Evolutionary conservation across 1,140 invertebrate species (phyloP).

Genomic region (Pseudomyrmex pallidus): DNA sequence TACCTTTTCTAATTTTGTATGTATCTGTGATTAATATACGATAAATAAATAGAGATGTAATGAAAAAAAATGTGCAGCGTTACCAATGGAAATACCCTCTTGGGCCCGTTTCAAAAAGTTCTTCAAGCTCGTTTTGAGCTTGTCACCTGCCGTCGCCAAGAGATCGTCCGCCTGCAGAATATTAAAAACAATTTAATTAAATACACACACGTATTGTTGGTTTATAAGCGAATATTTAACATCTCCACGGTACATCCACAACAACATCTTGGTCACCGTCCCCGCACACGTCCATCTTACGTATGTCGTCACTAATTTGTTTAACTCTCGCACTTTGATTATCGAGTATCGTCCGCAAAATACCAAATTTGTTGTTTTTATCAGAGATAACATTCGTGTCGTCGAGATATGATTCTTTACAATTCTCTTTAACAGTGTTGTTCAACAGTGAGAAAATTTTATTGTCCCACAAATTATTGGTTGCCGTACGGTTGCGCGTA

Average conservation of each 20-base stretch:
- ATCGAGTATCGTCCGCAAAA: constrained; percentile 8
- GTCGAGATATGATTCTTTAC: constrained; percentile 13
- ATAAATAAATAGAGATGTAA: constrained; percentile 20
- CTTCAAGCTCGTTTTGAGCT: constrained; percentile 71
- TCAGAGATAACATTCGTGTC: neutral
- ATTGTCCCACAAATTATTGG: constrained; percentile 1
- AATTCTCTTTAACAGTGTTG: neutral
- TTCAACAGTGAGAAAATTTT: constrained; percentile 1
- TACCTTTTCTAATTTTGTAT: constrained; percentile 52
- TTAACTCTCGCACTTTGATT: constrained; percentile 52
- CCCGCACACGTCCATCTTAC: constrained; percentile 75
- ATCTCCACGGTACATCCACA: constrained; percentile 9
- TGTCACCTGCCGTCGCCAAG: constrained; percentile 50
- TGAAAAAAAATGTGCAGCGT: constrained; percentile 39
- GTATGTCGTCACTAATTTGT: constrained; percentile 74
- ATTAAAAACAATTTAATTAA: constrained; percentile 5
- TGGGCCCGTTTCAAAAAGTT: constrained; percentile 74
- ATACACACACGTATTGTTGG: neutral
- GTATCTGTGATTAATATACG: constrained; percentile 22
- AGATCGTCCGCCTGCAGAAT: constrained; percentile 64
- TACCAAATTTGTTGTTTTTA: constrained; percentile 45
- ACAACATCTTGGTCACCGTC: constrained; percentile 42
- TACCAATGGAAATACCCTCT: constrained; percentile 65
- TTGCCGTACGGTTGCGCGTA: constrained; percentile 15
- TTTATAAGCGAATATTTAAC: neutral